Evolutionary conservation across 2,113 vertebrate species (phyloP).

Genomic region (Ornithorhynchus anatinus): DNA sequence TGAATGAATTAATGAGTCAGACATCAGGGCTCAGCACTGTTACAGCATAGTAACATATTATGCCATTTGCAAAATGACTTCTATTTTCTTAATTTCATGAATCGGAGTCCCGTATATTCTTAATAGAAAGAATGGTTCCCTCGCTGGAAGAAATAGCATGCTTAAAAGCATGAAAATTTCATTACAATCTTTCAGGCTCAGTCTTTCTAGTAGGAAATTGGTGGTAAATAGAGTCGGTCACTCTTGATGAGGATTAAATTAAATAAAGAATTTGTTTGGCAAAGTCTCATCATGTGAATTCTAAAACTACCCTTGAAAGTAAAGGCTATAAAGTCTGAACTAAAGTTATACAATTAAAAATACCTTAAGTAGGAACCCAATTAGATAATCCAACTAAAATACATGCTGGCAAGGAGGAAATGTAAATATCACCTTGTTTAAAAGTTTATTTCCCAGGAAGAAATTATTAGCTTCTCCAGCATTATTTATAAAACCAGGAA

Average conservation of each 20-base stretch:
- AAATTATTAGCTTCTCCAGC: background rate
- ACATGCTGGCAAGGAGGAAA: background rate
- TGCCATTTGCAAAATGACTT: background rate
- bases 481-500: background rate
- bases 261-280: background rate
- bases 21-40: no score
- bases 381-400: slow-evolving; percentile 2
- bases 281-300: background rate
- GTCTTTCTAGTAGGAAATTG: background rate
- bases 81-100: background rate
- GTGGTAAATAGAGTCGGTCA: background rate
- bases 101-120: background rate
- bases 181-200: background rate
- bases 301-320: background rate
- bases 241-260: background rate
- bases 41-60: background rate
- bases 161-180: background rate
- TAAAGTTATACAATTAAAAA: background rate
- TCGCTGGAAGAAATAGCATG: background rate
- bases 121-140: background rate
- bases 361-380: background rate
- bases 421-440: background rate
- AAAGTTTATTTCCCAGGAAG: background rate
- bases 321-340: background rate
- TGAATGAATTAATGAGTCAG: no score